Evolutionary conservation across 2,888 invertebrate genomes (phyloP), one percentile per base, ranked within the genome.

Genomic region (Scaptomyza parva): DNA sequence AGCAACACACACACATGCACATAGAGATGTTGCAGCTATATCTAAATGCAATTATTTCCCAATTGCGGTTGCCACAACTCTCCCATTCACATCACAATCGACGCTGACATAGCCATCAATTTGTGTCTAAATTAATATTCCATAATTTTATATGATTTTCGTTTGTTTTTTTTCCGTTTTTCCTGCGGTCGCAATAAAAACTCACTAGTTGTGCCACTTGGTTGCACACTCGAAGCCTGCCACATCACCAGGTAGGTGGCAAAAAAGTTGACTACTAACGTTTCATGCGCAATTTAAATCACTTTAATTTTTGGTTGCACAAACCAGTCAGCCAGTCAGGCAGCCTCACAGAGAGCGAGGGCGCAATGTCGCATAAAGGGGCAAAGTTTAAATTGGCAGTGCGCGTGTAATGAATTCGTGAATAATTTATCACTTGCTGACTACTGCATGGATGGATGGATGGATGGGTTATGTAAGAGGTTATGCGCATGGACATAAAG

Each of bases 381-480:
- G 17, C 43, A 52, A 67, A 53, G 55, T 63, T 74, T 41, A 71
- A 66, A 75, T 69, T 71, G 65, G 55, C 47, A 41, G 41, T 37
- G 72, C 63, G 71, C 77, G 72, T 73, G 71, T 84, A 86, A 84
- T 84, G 86, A 86, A 73, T 79, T 69, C 68, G 43, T 84, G 62
- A 81, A 84, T 86, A 70, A 83, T 86, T 84, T 70, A 84, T 70
- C 48, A 81, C 59, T 28, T 28, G 28, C 22, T 41, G 48, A 62
- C 62, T 60, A 62, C 64, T 59, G 63, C 64, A n/a, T n/a, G n/a
- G n/a, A n/a, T n/a, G n/a, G n/a, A n/a, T n/a, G n/a, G n/a, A n/a
- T 60, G 62, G 44, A 45, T 59, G 50, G 57, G 26, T n/a, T 57
- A 24, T 20, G 57, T 28, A 54, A 55, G 51, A 51, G 51, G 30